phyloP scores from a whole-genome alignment of 2,797 vertebrate genomes.

The Gadopsis marmoratus region DNA sequence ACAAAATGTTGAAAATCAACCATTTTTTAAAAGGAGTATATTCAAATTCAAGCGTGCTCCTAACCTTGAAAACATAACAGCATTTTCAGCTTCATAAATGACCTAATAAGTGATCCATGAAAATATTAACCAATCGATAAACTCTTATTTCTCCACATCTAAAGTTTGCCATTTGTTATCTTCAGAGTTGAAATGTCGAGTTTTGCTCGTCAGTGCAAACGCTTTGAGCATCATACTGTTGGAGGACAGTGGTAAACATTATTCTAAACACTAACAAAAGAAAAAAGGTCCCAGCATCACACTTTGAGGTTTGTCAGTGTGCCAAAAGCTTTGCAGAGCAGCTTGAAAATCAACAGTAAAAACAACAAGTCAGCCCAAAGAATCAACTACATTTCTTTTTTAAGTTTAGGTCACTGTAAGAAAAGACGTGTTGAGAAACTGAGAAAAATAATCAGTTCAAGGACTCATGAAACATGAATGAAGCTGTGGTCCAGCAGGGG shows the following conservation, averaged over 20 bases:
- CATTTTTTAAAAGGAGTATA: too few relatives aligned
- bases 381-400: not conserved
- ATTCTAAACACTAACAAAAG: too few relatives aligned
- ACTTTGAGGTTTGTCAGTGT: not conserved
- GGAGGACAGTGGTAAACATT: too few relatives aligned
- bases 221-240: too few relatives aligned
- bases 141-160: not conserved
- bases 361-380: not conserved
- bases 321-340: not conserved
- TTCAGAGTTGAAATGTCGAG: not conserved
- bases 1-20: too few relatives aligned
- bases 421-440: not conserved
- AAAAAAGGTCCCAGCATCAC: too few relatives aligned
- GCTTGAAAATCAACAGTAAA: not conserved
- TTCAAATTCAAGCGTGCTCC: too few relatives aligned
- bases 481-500: slow-evolving; percentile 14
- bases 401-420: not conserved
- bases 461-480: slow-evolving; percentile 35
- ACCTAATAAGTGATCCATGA: not conserved
- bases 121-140: not conserved
- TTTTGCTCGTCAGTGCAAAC: not conserved
- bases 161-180: not conserved
- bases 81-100: not conserved
- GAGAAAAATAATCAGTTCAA: not conserved
- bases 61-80: too few relatives aligned